Conservation (phyloP, 2,113 vertebrate genomes). For the Poecilia latipinna region DNA sequence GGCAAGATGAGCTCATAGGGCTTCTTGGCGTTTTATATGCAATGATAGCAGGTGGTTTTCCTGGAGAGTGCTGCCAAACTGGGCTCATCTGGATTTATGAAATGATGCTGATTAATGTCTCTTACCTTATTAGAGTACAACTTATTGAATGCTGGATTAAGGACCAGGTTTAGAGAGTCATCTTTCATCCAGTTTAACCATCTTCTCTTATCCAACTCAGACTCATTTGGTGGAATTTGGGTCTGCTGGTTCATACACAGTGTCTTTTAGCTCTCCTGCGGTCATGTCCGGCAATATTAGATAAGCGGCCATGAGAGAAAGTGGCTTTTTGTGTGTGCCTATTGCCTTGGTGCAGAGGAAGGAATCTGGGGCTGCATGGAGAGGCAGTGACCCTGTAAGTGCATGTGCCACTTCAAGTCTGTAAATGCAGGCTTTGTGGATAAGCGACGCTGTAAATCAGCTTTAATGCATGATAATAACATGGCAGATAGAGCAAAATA, state of each 20-base stretch:
- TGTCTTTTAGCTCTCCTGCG: slow-evolving; percentile 26
- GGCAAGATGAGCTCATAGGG: neutral
- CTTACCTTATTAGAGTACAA: neutral
- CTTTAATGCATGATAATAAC: slow-evolving; percentile 64
- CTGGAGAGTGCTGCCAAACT: neutral
- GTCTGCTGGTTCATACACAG: slow-evolving; percentile 23
- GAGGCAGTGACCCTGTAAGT: slow-evolving; percentile 69
- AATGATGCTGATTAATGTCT: neutral
- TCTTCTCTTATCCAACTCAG: neutral
- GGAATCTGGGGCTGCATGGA: slow-evolving; percentile 65
- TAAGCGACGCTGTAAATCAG: slow-evolving; percentile 58
- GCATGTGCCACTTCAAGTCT: slow-evolving; percentile 67
- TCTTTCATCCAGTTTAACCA: neutral
- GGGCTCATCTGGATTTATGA: neutral
- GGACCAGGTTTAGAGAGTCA: neutral
- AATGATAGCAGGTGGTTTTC: neutral
- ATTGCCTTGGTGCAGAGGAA: slow-evolving; percentile 47
- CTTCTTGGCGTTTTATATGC: neutral
- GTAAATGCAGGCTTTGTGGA: slow-evolving; percentile 75
- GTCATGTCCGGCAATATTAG: slow-evolving; percentile 54
- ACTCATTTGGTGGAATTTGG: slow-evolving; percentile 11
- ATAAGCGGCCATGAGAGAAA: slow-evolving; percentile 52
- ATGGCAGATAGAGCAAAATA: slow-evolving; percentile 67
- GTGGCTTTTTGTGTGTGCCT: slow-evolving; percentile 52
- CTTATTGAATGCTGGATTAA: neutral